Base-by-base conservation (phyloP, 2,888 invertebrate species). In the Petrolisthes manimaculis region DNA sequence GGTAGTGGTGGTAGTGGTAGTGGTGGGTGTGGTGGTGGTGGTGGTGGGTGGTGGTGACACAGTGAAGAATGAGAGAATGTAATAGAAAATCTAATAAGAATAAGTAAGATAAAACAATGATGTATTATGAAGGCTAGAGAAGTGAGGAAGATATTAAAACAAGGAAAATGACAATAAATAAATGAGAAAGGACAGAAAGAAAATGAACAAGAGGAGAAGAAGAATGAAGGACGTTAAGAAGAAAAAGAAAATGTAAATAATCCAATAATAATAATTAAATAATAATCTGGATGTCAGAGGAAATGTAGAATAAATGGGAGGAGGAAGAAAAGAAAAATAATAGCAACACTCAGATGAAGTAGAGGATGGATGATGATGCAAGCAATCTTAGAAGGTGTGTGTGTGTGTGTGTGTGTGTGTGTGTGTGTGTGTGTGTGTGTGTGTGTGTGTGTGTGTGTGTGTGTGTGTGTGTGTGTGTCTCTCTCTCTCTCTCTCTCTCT, bases 391-490 rank as follows among this genome's bases (percentile, higher is more conserved):
- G 56, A 21, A 6, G 56, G n/a, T 54, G 78, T 53, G 78, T 53
- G 77, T 24, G 77, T 71, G 71, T 75, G 37, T 75, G 37, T 75
- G 75, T 75, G 75, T 75, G 75, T 74, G 74, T 74, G 74, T 74
- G 74, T 74, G 74, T 74, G 74, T 74, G 74, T 74, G 74, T 74
- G n/a, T 74, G 74, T 74, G 74, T 74, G 74, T 74, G 74, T 74
- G 74, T 74, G 74, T 74, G 74, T 37, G 74, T 74, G 74, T 74
- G 2, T 3, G 74, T 3, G n/a, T 74, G n/a, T 4, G 74, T 2
- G 77, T 74, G 12, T 74, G 12, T 74, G 12, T 74, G 12, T 74
- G 12, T 74, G 12, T 74, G 12, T 74, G 12, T 74, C 74, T 74
- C 74, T 74, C 74, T 74, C 74, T 74, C 74, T 74, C 74, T 74